Percentiles rank a stretch among this genome's conserved stretches.
These are phyloP conservation scores for Bombus waltoni DNA, from an alignment of 1,140 invertebrate genomes.

Conservation along the genomic window DNA sequence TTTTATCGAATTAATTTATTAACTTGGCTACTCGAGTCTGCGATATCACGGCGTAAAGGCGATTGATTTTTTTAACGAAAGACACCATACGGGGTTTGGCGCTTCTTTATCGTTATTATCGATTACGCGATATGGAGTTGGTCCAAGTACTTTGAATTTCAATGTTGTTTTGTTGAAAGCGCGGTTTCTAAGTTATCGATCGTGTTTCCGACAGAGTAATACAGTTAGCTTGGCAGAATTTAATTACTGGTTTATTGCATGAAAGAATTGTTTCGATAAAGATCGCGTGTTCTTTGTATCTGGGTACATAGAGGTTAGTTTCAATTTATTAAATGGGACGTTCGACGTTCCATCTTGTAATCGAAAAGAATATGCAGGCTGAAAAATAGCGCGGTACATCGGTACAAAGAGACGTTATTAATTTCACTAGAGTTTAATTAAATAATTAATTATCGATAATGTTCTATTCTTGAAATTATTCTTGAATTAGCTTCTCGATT, in stretches of 20 bases:
- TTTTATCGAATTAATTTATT: constrained; percentile 36
- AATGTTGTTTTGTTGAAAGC: background rate
- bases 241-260: background rate
- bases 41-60: background rate
- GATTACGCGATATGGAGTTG: background rate
- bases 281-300: too few species aligned
- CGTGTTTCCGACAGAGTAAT: background rate
- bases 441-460: background rate
- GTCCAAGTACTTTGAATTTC: background rate
- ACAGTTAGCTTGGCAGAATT: background rate
- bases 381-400: background rate
- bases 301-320: background rate
- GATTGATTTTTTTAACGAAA: background rate
- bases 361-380: background rate
- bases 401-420: background rate
- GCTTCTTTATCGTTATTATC: background rate
- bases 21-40: background rate
- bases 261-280: background rate
- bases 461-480: background rate
- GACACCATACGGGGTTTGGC: background rate
- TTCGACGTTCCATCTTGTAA: background rate
- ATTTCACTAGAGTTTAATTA: background rate
- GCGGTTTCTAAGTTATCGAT: background rate
- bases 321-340: constrained; percentile 5
- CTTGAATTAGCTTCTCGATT: background rate